Conservation (phyloP, 2,113 vertebrate genomes). For the Chaetorhynchus papuensis region DNA sequence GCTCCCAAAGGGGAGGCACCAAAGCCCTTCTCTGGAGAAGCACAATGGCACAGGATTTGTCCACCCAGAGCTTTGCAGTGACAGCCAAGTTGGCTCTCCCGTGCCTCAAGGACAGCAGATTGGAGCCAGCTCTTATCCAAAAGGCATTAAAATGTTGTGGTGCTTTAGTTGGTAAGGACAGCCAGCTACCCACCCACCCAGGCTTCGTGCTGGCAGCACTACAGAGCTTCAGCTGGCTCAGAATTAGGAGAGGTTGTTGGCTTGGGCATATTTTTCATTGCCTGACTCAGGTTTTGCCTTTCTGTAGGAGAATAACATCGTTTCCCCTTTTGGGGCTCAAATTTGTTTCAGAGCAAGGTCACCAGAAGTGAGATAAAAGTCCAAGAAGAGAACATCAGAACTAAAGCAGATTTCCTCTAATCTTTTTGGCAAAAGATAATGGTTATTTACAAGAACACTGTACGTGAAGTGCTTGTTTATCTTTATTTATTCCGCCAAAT, state of each 20-base stretch:
- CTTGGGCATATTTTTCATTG: neutral
- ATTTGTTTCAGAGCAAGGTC: neutral
- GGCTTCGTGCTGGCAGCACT: neutral
- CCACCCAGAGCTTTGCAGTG: neutral
- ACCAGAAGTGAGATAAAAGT: neutral
- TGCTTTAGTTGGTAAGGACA: neutral
- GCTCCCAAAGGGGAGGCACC: neutral
- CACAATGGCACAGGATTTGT: neutral
- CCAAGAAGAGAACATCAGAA: neutral
- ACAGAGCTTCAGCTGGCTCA: neutral
- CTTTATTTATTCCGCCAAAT: neutral
- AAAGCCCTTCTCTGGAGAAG: neutral
- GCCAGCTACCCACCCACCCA: neutral
- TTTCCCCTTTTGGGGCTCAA: neutral
- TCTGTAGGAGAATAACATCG: neutral
- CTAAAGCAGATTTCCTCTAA: slow-evolving; percentile 28
- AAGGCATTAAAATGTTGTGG: neutral
- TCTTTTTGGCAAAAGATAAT: neutral
- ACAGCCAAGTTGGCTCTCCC: neutral
- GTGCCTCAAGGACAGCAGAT: neutral
- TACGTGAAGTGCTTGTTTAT: neutral
- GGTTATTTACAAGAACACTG: neutral
- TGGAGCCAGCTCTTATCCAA: neutral
- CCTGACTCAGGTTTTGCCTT: neutral
- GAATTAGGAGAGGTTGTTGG: neutral